A percentile compares a stretch with the other conserved stretches of the same genome.
Evolutionary conservation across 2,888 invertebrate genomes (phyloP).

Genomic region (Cephus pygmeus): DNA sequence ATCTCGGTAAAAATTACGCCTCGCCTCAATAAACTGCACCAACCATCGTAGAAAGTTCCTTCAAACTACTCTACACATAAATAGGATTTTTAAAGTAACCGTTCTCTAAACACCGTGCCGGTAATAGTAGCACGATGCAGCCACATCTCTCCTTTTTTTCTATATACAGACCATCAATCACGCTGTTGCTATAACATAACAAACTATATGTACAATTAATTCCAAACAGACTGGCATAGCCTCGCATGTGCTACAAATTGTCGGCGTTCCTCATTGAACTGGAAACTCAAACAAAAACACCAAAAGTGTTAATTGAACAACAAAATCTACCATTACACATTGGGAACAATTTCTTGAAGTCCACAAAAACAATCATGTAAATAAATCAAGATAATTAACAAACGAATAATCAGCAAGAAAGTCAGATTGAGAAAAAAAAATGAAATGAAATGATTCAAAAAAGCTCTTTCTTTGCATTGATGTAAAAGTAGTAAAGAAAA

Average conservation of each 20-base stretch:
- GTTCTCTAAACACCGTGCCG: conserved; percentile 22
- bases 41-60: conserved; percentile 45
- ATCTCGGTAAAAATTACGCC: background rate
- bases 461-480: background rate
- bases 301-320: background rate
- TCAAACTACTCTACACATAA: conserved; percentile 50
- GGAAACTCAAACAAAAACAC: background rate
- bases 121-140: conserved; percentile 15
- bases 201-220: conserved; percentile 50
- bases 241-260: conserved; percentile 12
- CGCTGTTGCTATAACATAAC: conserved; percentile 25
- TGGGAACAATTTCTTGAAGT: background rate
- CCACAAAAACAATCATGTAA: background rate
- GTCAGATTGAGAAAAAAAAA: background rate
- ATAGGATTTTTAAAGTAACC: conserved; percentile 40
- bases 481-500: background rate
- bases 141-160: conserved; percentile 17
- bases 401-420: background rate
- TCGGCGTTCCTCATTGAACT: background rate
- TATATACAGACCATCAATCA: conserved; percentile 26
- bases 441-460: background rate
- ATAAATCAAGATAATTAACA: background rate
- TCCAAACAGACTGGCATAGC: conserved; percentile 20
- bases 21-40: conserved; percentile 27
- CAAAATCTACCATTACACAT: background rate